Evolutionary conservation across 2,888 invertebrate species (phyloP), one percentile per base, ranked within the genome.

Genomic region (Rhyacophila evoluta): DNA sequence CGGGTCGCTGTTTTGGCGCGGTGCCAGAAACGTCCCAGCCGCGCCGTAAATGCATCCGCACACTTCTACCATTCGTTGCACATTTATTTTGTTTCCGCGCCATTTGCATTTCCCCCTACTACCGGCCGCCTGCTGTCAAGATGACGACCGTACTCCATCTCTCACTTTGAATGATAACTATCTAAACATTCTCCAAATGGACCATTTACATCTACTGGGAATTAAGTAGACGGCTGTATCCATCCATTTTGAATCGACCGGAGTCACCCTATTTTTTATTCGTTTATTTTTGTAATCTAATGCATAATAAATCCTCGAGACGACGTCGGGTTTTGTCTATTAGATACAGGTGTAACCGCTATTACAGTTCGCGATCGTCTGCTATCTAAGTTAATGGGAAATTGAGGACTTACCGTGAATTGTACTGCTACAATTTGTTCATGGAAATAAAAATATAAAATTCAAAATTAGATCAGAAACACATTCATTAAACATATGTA

Each of bases 41-140:
- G 19, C 77, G 74, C 55, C 41, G 78, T 55, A 75, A 81, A 81
- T 81, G 79, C 81, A 81, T 79, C 81, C 81, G 77, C 74, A 75
- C 74, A 79, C 79, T 79, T 72, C 76, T 55, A 55, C 6, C 55
- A 55, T 55, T 55, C 72, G 75, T 71, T 74, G 72, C 79, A 75
- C 79, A 73, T 81, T 79, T 78, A 74, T 81, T 55, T 55, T 55
- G 55, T 55, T 81, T 81, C 79, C 76, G 72, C 78, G 74, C 79
- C 78, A 79, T 81, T 81, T 79, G 69, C 72, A 77, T 78, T 74
- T 71, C 77, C 79, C 77, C 73, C 76, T 78, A 75, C 74, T 72
- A 79, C 72, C 33, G 72, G 77, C 37, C 68, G 77, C 72, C 76
- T 77, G 37, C 29, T 37, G 33, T 33, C 39, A 12, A n/a, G 25